phyloP scores from a whole-genome alignment of 1,140 invertebrate genomes.

The Vanessa atalanta region DNA sequence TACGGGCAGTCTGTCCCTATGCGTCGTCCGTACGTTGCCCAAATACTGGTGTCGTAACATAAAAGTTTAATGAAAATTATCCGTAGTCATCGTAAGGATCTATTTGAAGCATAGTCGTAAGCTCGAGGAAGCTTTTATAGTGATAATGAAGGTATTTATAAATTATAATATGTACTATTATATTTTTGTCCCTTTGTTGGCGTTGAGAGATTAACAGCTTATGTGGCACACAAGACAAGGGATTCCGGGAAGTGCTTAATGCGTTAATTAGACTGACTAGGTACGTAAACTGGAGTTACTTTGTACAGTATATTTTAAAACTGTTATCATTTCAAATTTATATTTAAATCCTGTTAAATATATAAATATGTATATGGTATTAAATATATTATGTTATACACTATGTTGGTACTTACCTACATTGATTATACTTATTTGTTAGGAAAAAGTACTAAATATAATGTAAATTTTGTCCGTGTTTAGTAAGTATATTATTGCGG shows the following conservation, averaged over 20 bases:
- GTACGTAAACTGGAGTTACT: neutral
- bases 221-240: constrained; percentile 5
- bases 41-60: constrained; percentile 37
- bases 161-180: neutral
- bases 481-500: too few species aligned
- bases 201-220: constrained; percentile 11
- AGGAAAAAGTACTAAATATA: too few species aligned
- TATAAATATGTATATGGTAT: too few species aligned
- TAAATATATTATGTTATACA: too few species aligned
- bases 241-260: constrained; percentile 14
- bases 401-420: too few species aligned
- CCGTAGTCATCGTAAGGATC: neutral
- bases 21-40: constrained; percentile 50
- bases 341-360: too few species aligned
- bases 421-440: too few species aligned
- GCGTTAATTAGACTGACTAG: constrained; percentile 14
- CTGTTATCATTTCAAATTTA: too few species aligned
- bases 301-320: neutral
- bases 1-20: constrained; percentile 60
- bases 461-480: too few species aligned
- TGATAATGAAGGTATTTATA: constrained; percentile 39
- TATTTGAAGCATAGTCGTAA: neutral
- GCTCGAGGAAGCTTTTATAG: neutral
- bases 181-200: neutral
- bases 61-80: constrained; percentile 4